Conservation (phyloP, 2,888 invertebrate genomes). For the Deroplatys truncata region DNA sequence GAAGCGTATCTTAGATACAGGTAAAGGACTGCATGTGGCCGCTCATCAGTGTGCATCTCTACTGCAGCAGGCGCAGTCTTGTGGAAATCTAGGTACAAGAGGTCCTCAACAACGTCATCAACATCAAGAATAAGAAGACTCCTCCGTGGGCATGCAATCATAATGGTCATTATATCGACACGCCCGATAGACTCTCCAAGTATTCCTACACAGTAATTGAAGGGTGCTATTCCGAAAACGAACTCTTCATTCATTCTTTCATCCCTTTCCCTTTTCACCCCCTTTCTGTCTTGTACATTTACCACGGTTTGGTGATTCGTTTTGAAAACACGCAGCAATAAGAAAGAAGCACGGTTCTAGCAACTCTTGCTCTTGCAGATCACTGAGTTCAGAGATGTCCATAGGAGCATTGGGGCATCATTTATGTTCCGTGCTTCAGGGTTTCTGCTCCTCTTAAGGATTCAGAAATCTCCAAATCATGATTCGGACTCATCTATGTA, state of each 20-base stretch:
- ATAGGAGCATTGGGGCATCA: not conserved
- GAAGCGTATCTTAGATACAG: no score
- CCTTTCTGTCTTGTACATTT: not conserved
- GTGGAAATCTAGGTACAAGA: not conserved
- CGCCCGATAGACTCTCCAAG: not conserved
- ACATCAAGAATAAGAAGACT: not conserved
- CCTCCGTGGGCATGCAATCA: not conserved
- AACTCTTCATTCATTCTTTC: not conserved
- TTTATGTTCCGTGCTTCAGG: not conserved
- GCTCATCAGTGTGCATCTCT: not conserved
- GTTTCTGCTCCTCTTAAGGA: no score
- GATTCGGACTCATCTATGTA: no score
- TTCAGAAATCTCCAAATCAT: no score
- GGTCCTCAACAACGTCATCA: not conserved
- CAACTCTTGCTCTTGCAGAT: not conserved
- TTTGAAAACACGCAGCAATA: not conserved
- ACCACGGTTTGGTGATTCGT: not conserved
- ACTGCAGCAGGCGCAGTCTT: not conserved
- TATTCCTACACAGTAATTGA: not conserved
- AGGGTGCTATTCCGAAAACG: not conserved
- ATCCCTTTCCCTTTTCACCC: not conserved
- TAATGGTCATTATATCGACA: conserved; percentile 13
- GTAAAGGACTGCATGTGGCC: not conserved
- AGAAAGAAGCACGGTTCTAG: not conserved
- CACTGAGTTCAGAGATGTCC: not conserved